These are phyloP conservation scores for Prunella fulvescens DNA, from an alignment of 2,113 vertebrate genomes.

Conservation along the genomic window DNA sequence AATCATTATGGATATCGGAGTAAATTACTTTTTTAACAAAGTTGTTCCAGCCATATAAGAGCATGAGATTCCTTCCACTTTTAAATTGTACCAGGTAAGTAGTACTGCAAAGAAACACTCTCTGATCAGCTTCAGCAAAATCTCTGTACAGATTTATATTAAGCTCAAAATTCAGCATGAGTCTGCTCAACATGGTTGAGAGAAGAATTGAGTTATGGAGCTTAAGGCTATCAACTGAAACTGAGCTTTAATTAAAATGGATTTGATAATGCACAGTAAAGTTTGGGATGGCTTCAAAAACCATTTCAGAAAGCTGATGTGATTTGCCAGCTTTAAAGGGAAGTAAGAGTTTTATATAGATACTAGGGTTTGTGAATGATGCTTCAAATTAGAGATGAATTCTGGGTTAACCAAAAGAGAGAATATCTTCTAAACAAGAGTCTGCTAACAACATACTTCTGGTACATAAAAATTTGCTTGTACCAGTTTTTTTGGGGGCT, in stretches of 20 bases:
- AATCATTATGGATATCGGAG: neutral
- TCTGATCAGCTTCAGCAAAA: neutral
- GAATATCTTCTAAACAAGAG: neutral
- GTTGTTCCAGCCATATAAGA: neutral
- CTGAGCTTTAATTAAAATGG: constrained; percentile 62
- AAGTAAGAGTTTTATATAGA: neutral
- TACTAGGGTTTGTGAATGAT: neutral
- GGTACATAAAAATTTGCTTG: neutral
- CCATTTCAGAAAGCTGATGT: neutral
- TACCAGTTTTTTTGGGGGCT: neutral
- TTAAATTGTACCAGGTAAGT: neutral
- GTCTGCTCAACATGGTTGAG: neutral
- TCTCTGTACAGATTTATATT: constrained; percentile 17
- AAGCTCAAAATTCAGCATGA: constrained; percentile 14
- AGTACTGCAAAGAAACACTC: neutral
- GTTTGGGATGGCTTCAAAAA: constrained; percentile 5
- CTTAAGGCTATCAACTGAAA: constrained; percentile 44
- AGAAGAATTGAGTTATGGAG: constrained; percentile 45
- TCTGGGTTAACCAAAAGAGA: neutral
- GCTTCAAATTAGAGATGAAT: neutral
- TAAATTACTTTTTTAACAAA: neutral
- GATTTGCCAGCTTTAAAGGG: neutral
- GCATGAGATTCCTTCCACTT: neutral
- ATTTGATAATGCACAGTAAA: neutral
- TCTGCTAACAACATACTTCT: neutral